Base-by-base conservation (phyloP, 2,113 vertebrate genomes). In the Alligator mississippiensis region DNA sequence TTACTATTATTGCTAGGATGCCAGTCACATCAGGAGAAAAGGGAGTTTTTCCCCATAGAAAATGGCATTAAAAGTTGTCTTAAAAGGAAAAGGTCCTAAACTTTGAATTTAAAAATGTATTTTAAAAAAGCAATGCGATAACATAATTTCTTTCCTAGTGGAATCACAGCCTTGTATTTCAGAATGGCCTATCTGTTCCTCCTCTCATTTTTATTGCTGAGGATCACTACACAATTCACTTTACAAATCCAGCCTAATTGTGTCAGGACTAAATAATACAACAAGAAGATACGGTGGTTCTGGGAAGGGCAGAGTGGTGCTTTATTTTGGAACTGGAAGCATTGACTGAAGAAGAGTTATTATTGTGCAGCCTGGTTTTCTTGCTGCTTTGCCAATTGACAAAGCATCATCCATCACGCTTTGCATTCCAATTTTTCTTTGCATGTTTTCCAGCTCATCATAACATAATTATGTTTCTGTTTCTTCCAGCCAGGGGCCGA, bases 381-480 rank as follows among this genome's bases (percentile, higher is more conserved):
- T 96, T 55, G 80, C 94, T 93, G 86, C 94, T 93, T 94, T 93
- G 96, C 88, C 38, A 6, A 72, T 74, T n/a, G 97, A 95, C 93
- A 97, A 93, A 96, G 90, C 82, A 77, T 87, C 93, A 87, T 95
- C 97, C 95, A 94, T 96, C 96, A 97, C 28, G 90, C 90, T 96
- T 88, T 90, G 95, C 97, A 95, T 97, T 82, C 95, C 95, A 96
- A 87, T 95, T 96, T 97, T 96, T 94, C 96, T 95, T 93, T 97
- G 94, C 95, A 85, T 93, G 81, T 94, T 94, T 94, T 96, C 94
- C 93, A 97, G 97, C 96, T 97, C 97, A 97, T 98, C 97, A 97
- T 96, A 97, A 97, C 95, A 94, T 97, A 98, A 98, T 98, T 97
- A 96, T 30, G 27, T 95, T 96, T 91, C 93, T 94, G 70, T 86